phyloP scores from a whole-genome alignment of 2,888 invertebrate genomes.

The Oxystoma pomonae region DNA sequence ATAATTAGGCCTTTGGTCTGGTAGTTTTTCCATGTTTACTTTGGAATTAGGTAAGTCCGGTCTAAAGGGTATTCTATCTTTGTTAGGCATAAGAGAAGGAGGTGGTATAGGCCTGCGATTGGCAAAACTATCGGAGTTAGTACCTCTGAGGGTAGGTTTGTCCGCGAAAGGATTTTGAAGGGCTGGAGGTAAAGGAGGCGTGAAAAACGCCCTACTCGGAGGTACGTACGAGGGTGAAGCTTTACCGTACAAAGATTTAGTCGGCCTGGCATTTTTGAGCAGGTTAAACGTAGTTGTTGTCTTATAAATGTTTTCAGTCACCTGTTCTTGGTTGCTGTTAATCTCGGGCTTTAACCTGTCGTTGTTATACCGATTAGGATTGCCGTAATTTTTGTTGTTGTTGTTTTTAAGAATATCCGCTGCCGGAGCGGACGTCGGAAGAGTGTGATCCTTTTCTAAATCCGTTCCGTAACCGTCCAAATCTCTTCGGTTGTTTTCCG shows the following conservation, averaged over 20 bases:
- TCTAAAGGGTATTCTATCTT: slow-evolving; percentile 78
- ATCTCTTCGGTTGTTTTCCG: slow-evolving; percentile 32
- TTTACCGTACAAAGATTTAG: slow-evolving; percentile 57
- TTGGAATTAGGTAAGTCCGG: slow-evolving; percentile 53
- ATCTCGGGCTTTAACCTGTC: slow-evolving; percentile 45
- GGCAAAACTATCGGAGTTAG: slow-evolving; percentile 61
- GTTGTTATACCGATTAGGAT: slow-evolving; percentile 59
- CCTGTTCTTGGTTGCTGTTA: slow-evolving; percentile 34
- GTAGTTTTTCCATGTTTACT: slow-evolving; percentile 41
- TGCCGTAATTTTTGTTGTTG: slow-evolving; percentile 71
- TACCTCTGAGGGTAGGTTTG: slow-evolving; percentile 73
- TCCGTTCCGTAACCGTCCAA: slow-evolving; percentile 60
- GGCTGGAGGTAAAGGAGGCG: slow-evolving; percentile 79
- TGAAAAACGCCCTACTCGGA: slow-evolving; percentile 70
- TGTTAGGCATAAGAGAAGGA: slow-evolving; percentile 75
- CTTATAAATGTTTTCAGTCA: slow-evolving; percentile 42
- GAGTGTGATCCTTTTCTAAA: slow-evolving; percentile 67
- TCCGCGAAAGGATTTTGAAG: slow-evolving; percentile 85
- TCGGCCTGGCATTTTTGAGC: slow-evolving; percentile 58
- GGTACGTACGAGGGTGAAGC: slow-evolving; percentile 81
- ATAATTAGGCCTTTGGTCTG: slow-evolving; percentile 27
- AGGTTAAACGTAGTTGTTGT: slow-evolving; percentile 53
- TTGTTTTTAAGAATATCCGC: slow-evolving; percentile 76
- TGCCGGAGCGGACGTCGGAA: slow-evolving; percentile 72
- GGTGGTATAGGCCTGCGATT: slow-evolving; percentile 79